Base-by-base conservation (phyloP, 2,888 invertebrate species). In the Agriopis leucophaearia region DNA sequence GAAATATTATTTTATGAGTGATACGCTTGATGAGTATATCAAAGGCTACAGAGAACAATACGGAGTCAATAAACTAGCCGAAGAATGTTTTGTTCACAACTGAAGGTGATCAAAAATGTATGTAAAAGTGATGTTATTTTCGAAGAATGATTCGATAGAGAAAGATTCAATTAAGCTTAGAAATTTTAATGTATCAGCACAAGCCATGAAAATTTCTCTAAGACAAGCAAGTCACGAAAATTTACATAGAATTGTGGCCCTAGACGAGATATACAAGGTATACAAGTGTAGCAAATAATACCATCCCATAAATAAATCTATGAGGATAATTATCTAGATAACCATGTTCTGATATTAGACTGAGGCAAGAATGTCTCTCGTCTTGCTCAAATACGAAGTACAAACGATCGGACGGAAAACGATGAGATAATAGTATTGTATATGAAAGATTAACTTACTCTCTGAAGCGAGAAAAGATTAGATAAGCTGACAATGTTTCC, bases 391-490 rank as follows among this genome's bases (percentile, higher is more conserved):
- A 54, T 48, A 57, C 57, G 36, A 58, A 61, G 50, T 48, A 57
- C 57, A 16, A 36, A 50, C 36, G 60, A 66, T 67, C 52, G 62
- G 50, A 50, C 56, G 58, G 44, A 57, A 66, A 64, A 59, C 65
- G 55, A 60, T 66, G 61, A 66, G 70, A 66, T 64, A 55, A 65
- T 70, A 69, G 52, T 35, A 71, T 27, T 16, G 40, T 45, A 36
- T 44, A 67, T 52, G 66, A 54, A 50, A 62, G 74, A 72, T 72
- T 64, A 71, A 52, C 68, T 44, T 64, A 61, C 64, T 71, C 71
- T 58, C 27, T 45, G 64, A 63, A 66, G 59, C 62, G 66, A 63
- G 61, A 59, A 59, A 38, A 63, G 70, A 74, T 74, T 69, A 74
- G 74, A 74, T 74, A 40, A 48, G 36, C 1, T 44, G 38, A 35